Percentiles rank a stretch among this genome's conserved stretches.
Conservation (phyloP, 2,797 vertebrate genomes). For the Manis javanica region DNA sequence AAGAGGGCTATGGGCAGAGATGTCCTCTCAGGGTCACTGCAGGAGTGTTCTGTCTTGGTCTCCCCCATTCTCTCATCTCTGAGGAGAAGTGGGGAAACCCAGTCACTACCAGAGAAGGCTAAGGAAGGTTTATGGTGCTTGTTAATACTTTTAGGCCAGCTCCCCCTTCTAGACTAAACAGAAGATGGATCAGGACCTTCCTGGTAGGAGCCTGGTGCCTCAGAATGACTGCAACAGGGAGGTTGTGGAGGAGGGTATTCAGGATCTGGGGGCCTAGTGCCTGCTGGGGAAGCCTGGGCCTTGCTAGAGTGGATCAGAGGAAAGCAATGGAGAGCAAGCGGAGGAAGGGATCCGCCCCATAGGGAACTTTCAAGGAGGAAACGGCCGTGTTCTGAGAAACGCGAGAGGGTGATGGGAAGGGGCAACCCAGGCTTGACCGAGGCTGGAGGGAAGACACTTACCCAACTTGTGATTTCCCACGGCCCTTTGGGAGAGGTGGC, state of each 20-base stretch:
- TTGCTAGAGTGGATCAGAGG: not conserved
- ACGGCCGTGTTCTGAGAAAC: not conserved
- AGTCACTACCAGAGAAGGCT: not conserved
- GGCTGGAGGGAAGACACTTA: not conserved
- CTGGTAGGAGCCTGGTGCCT: not conserved
- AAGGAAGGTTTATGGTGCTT: not conserved
- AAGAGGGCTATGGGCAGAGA: not conserved
- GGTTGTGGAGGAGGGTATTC: not conserved
- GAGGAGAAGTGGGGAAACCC: not conserved
- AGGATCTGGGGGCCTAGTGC: too few species aligned
- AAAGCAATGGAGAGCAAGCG: not conserved
- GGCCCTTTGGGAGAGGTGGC: not conserved
- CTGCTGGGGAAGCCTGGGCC: not conserved
- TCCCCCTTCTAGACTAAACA: not conserved
- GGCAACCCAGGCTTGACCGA: not conserved
- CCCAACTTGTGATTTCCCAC: not conserved
- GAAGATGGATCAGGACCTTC: not conserved
- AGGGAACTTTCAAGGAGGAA: not conserved
- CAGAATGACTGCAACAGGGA: not conserved
- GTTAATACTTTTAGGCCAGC: not conserved
- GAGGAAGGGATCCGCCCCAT: not conserved
- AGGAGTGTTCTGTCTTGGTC: not conserved
- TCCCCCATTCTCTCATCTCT: not conserved
- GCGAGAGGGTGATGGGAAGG: not conserved
- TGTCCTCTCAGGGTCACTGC: not conserved